Conservation (phyloP, 1,140 invertebrate genomes). For the Drosophila persimilis region DNA sequence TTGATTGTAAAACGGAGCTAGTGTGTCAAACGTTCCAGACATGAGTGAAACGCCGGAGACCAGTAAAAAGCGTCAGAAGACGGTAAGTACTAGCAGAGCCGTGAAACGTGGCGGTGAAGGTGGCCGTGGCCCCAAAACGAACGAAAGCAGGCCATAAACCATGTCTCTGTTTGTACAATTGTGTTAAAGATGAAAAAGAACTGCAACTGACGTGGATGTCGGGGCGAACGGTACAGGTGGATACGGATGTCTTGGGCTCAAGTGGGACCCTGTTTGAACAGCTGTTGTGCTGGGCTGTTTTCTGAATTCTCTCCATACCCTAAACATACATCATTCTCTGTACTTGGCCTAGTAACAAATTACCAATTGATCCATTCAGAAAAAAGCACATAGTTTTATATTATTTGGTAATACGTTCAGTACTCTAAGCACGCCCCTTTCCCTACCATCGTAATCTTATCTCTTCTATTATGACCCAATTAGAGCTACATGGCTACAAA, state of each 20-base stretch:
- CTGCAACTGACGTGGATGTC: neutral
- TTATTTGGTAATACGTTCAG: too few species aligned
- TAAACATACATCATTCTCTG: too few species aligned
- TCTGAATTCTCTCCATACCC: constrained; percentile 1
- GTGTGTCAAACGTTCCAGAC: constrained; percentile 25
- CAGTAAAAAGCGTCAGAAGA: constrained; percentile 74
- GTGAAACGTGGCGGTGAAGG: neutral
- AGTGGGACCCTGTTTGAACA: constrained; percentile 24
- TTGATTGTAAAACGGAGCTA: constrained; percentile 42
- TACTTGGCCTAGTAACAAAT: too few species aligned
- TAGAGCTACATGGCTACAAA: too few species aligned
- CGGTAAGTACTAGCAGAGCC: constrained; percentile 42
- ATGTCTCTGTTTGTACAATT: constrained; percentile 61
- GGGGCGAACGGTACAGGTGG: neutral
- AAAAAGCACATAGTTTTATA: too few species aligned
- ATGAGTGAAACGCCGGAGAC: constrained; percentile 71
- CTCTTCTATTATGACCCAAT: too few species aligned
- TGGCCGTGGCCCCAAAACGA: constrained; percentile 19
- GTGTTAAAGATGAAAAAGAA: constrained; percentile 30
- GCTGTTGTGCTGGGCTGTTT: constrained; percentile 17
- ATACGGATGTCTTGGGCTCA: neutral
- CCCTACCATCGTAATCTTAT: too few species aligned
- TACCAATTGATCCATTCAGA: too few species aligned
- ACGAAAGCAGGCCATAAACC: constrained; percentile 2
- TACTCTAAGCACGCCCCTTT: too few species aligned